phyloP scores from a whole-genome alignment of 2,888 invertebrate species.

The Lasius platythorax region DNA sequence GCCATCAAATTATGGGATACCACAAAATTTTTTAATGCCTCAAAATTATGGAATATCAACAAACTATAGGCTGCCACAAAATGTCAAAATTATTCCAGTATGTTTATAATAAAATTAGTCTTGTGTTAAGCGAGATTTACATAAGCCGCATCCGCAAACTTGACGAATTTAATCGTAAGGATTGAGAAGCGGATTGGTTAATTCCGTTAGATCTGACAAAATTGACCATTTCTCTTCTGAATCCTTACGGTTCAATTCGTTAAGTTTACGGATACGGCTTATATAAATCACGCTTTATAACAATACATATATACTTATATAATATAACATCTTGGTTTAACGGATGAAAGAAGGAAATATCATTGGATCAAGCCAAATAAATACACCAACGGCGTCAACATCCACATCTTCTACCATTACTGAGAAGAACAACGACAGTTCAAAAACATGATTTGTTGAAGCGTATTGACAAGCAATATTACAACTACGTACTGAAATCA shows the following conservation, averaged over 20 bases:
- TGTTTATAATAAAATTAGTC: conserved; percentile 20
- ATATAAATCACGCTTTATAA: conserved; percentile 20
- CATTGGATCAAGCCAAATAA: conserved; percentile 2
- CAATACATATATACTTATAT: conserved; percentile 21
- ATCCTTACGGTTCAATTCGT: background rate
- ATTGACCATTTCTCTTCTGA: conserved; percentile 3
- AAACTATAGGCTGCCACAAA: conserved; percentile 23
- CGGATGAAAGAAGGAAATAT: conserved; percentile 19
- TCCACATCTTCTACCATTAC: conserved; percentile 11
- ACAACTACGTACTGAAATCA: too few species aligned
- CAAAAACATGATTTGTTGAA: too few species aligned
- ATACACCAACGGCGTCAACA: conserved; percentile 15
- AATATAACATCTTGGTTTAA: conserved; percentile 31
- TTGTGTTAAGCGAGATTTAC: conserved; percentile 1
- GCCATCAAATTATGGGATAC: conserved; percentile 20
- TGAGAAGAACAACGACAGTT: too few species aligned
- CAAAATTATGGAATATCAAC: conserved; percentile 30
- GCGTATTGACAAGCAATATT: too few species aligned
- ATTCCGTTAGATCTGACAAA: conserved; percentile 9
- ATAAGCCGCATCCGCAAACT: conserved; percentile 8
- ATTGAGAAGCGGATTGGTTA: background rate
- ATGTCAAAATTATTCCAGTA: conserved; percentile 29
- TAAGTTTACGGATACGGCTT: conserved; percentile 15
- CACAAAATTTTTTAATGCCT: conserved; percentile 18
- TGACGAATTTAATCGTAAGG: conserved; percentile 10